These are phyloP conservation scores for Omphaloscelis lunosa DNA, from an alignment of 2,888 invertebrate genomes.

Conservation along the genomic window DNA sequence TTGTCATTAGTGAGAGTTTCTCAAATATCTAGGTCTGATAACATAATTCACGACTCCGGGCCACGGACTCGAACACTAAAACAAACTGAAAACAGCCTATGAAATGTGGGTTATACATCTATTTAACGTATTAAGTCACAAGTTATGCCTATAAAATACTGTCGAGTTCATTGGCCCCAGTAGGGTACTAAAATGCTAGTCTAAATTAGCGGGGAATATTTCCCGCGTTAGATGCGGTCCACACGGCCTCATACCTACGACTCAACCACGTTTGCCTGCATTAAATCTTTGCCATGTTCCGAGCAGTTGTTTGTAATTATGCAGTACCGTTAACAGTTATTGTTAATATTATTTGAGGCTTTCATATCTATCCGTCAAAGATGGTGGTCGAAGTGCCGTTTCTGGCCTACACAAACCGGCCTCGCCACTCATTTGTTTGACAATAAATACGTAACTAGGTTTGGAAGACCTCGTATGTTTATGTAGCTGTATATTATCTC, in stretches of 20 bases:
- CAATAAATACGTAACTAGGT: constrained; percentile 63
- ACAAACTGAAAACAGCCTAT: constrained; percentile 28
- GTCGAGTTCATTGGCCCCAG: constrained; percentile 38
- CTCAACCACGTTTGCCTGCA: constrained; percentile 40
- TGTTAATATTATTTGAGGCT: constrained; percentile 63
- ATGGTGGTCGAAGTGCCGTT: constrained; percentile 36
- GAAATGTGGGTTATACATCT: constrained; percentile 27
- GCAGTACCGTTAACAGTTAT: constrained; percentile 63
- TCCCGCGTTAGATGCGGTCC: constrained; percentile 33
- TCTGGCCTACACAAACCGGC: constrained; percentile 14
- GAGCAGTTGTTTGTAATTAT: constrained; percentile 64
- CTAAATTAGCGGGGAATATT: constrained; percentile 57
- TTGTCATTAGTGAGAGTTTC: constrained; percentile 21
- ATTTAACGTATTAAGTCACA: constrained; percentile 32
- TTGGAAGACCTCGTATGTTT: constrained; percentile 63
- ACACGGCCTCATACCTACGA: constrained; percentile 31
- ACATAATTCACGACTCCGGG: constrained; percentile 22
- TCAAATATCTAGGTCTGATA: constrained; percentile 47
- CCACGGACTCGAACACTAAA: constrained; percentile 21
- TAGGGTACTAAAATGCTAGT: constrained; percentile 61
- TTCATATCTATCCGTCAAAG: constrained; percentile 58
- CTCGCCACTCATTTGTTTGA: constrained; percentile 25
- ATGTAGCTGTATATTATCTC: constrained; percentile 65
- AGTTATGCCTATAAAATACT: constrained; percentile 5
- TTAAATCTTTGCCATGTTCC: constrained; percentile 64